These are phyloP conservation scores for Phainopepla nitens DNA, from an alignment of 2,113 vertebrate species.

Conservation along the genomic window DNA sequence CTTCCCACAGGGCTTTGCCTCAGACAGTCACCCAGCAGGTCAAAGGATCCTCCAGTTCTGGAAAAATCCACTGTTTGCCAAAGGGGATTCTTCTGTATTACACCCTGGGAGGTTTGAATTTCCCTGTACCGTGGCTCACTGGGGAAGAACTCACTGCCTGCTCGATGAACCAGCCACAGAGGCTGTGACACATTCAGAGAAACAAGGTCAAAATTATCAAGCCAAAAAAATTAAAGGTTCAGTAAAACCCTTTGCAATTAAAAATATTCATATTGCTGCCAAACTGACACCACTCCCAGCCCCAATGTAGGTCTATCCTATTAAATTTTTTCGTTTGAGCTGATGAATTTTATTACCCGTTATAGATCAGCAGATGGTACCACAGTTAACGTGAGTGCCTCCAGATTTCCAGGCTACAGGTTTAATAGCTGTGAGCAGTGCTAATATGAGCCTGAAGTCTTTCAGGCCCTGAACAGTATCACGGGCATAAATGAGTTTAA, in stretches of 20 bases:
- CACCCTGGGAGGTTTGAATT: neutral
- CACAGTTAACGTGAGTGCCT: neutral
- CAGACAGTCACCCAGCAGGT: neutral
- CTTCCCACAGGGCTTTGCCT: neutral
- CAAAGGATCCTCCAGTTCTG: neutral
- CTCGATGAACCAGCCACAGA: neutral
- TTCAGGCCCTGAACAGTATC: neutral
- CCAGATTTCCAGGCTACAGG: neutral
- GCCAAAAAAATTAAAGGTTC: neutral
- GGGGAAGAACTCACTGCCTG: neutral
- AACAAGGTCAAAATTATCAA: slow-evolving; percentile 1
- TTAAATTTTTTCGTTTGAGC: neutral
- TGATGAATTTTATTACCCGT: neutral
- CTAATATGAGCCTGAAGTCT: neutral
- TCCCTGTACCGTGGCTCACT: neutral
- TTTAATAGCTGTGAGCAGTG: neutral
- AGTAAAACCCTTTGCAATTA: neutral
- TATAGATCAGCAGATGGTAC: slow-evolving; percentile 11
- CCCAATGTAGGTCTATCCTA: accelerated
- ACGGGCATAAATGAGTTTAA: neutral
- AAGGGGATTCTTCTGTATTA: neutral
- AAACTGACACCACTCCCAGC: neutral
- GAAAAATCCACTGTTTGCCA: neutral
- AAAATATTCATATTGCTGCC: neutral
- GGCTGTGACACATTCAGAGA: neutral